Percentiles rank a stretch among this genome's conserved stretches.
Conservation (phyloP, 2,797 vertebrate genomes). For the Urophycis tenuis region DNA sequence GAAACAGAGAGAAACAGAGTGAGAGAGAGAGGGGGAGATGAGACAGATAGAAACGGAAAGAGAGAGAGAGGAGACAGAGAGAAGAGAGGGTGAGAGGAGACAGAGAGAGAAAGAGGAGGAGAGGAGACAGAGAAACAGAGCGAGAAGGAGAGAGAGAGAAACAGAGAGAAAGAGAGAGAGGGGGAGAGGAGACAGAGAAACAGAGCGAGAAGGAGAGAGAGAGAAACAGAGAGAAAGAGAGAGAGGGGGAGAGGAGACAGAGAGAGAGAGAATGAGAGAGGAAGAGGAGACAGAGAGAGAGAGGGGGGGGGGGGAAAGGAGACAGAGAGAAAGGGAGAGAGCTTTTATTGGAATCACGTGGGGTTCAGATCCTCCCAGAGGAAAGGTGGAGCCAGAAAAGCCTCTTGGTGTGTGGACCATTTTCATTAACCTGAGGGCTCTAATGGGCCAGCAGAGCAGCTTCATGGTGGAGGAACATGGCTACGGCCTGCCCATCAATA, state of each 20-base stretch:
- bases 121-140: no score
- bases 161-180: no score
- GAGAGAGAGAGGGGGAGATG: neutral
- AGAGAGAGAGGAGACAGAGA: no score
- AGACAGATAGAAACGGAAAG: neutral
- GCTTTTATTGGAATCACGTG: neutral
- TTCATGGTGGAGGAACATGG: neutral
- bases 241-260: no score
- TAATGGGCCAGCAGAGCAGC: neutral
- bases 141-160: no score
- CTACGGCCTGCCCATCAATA: neutral
- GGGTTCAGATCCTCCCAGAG: neutral
- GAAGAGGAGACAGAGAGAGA: neutral
- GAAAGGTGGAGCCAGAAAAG: neutral
- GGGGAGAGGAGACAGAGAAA: no score
- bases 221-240: no score
- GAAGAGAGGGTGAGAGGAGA: neutral
- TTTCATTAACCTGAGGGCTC: conserved; percentile 2
- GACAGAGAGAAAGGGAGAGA: neutral
- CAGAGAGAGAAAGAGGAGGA: no score
- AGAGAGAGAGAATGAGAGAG: no score
- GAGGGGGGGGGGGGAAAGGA: neutral
- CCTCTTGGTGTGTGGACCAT: neutral
- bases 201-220: no score
- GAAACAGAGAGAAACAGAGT: neutral